phyloP scores from a whole-genome alignment of 2,113 vertebrate species.

The Heptranchias perlo region DNA sequence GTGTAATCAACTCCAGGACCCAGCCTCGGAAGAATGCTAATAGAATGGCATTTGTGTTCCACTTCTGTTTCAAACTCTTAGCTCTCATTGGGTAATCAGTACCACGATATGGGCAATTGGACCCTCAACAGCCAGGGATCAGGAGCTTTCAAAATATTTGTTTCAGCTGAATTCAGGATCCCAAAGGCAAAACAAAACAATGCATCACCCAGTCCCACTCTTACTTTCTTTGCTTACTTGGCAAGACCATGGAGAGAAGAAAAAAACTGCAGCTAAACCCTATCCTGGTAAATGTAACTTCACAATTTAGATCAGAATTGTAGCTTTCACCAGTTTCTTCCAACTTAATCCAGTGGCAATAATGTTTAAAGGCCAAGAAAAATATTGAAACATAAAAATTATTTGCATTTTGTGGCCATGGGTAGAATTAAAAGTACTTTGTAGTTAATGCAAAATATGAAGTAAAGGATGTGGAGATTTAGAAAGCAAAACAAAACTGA shows the following conservation, averaged over 20 bases:
- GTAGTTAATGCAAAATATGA: slow-evolving; percentile 9
- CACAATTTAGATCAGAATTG: slow-evolving; percentile 7
- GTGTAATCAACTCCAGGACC: not conserved
- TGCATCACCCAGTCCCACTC: not conserved
- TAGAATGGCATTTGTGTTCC: not conserved
- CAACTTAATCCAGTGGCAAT: not conserved
- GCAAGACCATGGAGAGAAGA: not conserved
- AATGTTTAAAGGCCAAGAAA: not conserved
- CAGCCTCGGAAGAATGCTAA: not conserved
- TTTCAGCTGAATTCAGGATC: not conserved
- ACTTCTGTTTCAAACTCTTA: not conserved
- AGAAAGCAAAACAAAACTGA: slow-evolving; percentile 3
- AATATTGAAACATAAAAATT: slow-evolving; percentile 3
- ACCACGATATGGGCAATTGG: not conserved
- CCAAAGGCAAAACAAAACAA: not conserved
- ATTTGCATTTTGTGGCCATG: not conserved
- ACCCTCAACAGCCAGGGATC: not conserved
- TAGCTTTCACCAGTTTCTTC: slow-evolving; percentile 8
- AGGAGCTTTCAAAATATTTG: not conserved
- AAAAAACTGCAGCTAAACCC: not conserved
- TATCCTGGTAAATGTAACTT: not conserved
- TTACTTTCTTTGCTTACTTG: not conserved
- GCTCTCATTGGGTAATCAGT: not conserved
- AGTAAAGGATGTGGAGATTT: not conserved
- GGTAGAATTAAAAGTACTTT: slow-evolving; percentile 14